Evolutionary conservation across 2,888 invertebrate genomes (phyloP), one percentile per base, ranked within the genome.

Genomic region (Andrena praecox): DNA sequence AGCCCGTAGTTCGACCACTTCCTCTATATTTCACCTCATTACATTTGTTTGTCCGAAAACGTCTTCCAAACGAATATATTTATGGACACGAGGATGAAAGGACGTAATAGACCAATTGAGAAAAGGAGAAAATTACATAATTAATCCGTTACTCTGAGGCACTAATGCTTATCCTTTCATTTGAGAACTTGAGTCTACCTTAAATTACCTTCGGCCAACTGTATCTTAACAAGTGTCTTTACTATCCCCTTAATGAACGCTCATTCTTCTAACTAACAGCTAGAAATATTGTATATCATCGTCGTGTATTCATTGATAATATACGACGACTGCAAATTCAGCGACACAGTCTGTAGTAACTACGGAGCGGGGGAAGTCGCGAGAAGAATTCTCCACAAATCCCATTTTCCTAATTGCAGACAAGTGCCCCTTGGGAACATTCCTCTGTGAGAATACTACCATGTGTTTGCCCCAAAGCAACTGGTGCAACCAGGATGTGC

Each of bases 391-490:
- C 1, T 27, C n/a, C 3, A 12, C 6, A n/a, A 27, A 56, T 72
- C 27, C 7, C 10, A 2, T 50, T 2, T 52, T 50, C 7, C 12
- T 74, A 20, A 59, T 91, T 89, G 12, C 90, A 95, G 95, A 95
- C 86, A 91, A 94, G 56, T 95, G 95, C 89, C 95, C 95, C 92
- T 93, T 90, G 93, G 95, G 95, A 87, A 95, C 95, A 64, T 95
- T 95, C 89, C 93, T 94, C 62, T 96, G 96, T 87, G 92, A 93
- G 80, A 95, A 95, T 89, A 95, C 94, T 70, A 93, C 94, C 7
- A 87, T 93, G 76, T 96, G 96, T 89, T 94, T 95, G 75, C 94
- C 95, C 8, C 95, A 95, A 91, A 94, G 94, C 80, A 94, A 94
- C 82, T 94, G 95, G 92, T 96, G 96, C 91, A 94, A 96, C 89